phyloP scores from a whole-genome alignment of 2,113 vertebrate species.

The Engystomops pustulosus region DNA sequence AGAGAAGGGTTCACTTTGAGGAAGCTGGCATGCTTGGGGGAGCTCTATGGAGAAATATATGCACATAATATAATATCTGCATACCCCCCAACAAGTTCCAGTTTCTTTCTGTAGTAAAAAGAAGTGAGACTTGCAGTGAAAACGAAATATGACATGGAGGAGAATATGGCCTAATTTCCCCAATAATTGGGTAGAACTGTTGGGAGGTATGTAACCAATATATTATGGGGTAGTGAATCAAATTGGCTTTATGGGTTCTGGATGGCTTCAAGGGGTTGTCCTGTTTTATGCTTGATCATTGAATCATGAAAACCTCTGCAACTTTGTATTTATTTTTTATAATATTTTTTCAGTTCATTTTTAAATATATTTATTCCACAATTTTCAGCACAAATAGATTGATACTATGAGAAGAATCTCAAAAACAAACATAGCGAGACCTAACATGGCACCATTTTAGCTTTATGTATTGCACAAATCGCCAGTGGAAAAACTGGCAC shows the following conservation, averaged over 20 bases:
- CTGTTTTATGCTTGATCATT: neutral
- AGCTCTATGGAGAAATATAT: slow-evolving; percentile 10
- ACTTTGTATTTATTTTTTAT: too few species aligned
- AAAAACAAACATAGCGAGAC: too few species aligned
- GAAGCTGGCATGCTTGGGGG: neutral
- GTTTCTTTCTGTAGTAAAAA: neutral
- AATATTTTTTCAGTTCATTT: too few species aligned
- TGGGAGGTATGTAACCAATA: neutral
- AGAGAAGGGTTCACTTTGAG: neutral
- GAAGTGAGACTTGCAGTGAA: neutral
- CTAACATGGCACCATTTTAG: too few species aligned
- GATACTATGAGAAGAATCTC: too few species aligned
- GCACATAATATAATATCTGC: neutral
- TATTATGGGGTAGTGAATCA: neutral
- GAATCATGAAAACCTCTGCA: neutral
- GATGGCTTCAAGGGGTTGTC: neutral
- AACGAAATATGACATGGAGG: neutral
- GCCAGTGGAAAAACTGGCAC: too few species aligned
- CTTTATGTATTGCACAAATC: too few species aligned
- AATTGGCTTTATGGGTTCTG: neutral
- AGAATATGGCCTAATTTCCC: neutral
- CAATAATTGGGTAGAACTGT: neutral
- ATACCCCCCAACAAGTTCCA: neutral
- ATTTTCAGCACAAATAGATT: neutral
- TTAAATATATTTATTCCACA: neutral